Evolutionary conservation across 2,797 vertebrate genomes (phyloP).

Genomic region (Phoeniculus purpureus): DNA sequence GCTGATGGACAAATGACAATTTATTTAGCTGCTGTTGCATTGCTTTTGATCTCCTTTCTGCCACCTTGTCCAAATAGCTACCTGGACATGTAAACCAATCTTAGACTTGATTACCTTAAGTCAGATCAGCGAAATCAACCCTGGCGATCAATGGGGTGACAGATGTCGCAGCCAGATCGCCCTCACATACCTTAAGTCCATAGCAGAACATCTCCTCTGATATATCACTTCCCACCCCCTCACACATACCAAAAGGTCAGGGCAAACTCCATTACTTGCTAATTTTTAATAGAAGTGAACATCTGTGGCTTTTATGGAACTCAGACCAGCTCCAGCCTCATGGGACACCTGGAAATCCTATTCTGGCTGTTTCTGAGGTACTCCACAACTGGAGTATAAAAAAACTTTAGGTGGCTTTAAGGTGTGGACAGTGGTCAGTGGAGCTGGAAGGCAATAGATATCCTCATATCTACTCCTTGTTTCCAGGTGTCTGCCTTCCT

Average conservation of each 20-base stretch:
- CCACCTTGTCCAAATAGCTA: neutral
- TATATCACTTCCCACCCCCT: neutral
- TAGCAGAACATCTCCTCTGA: neutral
- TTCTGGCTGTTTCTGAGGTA: neutral
- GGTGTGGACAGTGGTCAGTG: neutral
- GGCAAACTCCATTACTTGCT: neutral
- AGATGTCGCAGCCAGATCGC: too few species aligned
- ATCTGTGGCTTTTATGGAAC: neutral
- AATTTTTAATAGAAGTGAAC: neutral
- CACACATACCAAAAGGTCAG: neutral
- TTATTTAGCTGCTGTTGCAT: neutral
- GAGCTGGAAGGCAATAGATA: neutral
- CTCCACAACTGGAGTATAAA: neutral
- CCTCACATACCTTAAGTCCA: neutral
- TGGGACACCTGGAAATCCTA: neutral
- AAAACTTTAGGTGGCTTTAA: neutral
- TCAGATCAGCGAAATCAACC: too few species aligned
- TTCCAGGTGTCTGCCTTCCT: neutral
- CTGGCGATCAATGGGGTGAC: too few species aligned
- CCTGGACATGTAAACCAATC: neutral
- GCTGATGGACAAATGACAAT: neutral
- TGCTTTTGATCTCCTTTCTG: neutral
- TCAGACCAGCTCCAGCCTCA: neutral
- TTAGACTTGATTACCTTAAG: neutral
- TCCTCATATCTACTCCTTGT: neutral